These are phyloP conservation scores for Agonopterix alstromeriana DNA, from an alignment of 2,888 invertebrate genomes.

Conservation along the genomic window DNA sequence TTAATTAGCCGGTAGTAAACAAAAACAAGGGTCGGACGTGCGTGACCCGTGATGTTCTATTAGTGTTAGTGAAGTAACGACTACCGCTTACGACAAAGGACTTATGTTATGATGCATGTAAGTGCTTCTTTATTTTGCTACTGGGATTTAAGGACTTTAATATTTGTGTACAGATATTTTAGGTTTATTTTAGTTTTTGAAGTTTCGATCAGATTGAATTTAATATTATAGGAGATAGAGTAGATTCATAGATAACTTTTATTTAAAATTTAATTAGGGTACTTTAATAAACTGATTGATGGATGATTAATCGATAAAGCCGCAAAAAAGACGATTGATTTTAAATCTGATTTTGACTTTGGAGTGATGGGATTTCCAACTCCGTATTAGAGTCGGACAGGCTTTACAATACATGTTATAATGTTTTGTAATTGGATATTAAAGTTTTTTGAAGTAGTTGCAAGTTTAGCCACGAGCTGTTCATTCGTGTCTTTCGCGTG, in stretches of 20 bases:
- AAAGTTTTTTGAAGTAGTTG: no score
- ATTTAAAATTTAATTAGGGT: not conserved
- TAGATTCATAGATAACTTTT: no score
- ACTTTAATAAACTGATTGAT: not conserved
- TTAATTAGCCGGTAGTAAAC: constrained; percentile 21
- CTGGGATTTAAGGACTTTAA: constrained; percentile 5
- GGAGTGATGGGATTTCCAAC: no score
- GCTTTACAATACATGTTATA: no score
- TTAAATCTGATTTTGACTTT: not conserved
- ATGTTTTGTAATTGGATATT: no score
- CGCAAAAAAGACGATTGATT: no score
- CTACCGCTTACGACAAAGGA: constrained; percentile 27
- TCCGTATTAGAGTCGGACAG: no score
- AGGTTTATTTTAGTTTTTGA: no score
- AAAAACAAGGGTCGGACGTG: constrained; percentile 46
- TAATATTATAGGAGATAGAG: no score
- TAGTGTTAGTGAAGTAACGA: constrained; percentile 41
- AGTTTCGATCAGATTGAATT: no score
- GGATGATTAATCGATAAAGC: not conserved
- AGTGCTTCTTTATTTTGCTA: constrained; percentile 31
- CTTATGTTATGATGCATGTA: constrained; percentile 63
- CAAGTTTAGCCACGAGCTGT: no score
- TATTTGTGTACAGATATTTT: not conserved
- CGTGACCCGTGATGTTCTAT: constrained; percentile 48
- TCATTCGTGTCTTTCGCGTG: no score